A percentile compares a stretch with the other conserved stretches of the same genome.
phyloP scores from a whole-genome alignment of 2,888 invertebrate species.

The Oligia fasciuncula region DNA sequence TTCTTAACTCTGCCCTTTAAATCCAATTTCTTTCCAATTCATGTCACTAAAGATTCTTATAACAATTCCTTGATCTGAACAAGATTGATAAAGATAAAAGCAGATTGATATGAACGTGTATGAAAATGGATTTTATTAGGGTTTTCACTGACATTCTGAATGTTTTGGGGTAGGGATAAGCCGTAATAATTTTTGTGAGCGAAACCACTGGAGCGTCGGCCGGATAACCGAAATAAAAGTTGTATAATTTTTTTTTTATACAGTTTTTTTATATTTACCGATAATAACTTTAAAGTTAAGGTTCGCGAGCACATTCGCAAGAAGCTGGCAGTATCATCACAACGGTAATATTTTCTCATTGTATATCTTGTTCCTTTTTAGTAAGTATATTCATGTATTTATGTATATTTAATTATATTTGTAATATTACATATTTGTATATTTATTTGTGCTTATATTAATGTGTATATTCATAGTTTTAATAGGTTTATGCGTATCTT shows the following conservation, averaged over 20 bases:
- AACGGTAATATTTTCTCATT: too few species aligned
- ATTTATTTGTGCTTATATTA: too few species aligned
- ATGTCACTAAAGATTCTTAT: conserved; percentile 25
- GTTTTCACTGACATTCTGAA: conserved; percentile 41
- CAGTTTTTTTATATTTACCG: background rate
- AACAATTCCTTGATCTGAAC: conserved; percentile 38
- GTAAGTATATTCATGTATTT: too few species aligned
- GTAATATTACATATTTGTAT: too few species aligned
- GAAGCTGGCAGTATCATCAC: too few species aligned
- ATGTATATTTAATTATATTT: too few species aligned
- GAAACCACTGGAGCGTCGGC: conserved; percentile 12
- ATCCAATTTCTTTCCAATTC: conserved; percentile 23
- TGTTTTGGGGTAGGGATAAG: conserved; percentile 32
- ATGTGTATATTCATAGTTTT: too few species aligned
- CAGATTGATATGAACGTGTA: conserved; percentile 49
- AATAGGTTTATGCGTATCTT: too few species aligned
- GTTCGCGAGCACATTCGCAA: too few species aligned
- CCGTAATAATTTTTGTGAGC: conserved; percentile 46
- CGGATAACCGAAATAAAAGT: conserved; percentile 25
- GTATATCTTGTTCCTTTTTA: too few species aligned
- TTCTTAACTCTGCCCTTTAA: conserved; percentile 8
- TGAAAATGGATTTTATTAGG: conserved; percentile 48
- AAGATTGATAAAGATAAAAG: conserved; percentile 48
- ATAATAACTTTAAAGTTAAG: too few species aligned
- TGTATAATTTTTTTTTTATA: conserved; percentile 8